Percentiles rank a stretch among this genome's conserved stretches.
phyloP scores from a whole-genome alignment of 1,140 invertebrate species.

The Dolichoris vasculosae region DNA sequence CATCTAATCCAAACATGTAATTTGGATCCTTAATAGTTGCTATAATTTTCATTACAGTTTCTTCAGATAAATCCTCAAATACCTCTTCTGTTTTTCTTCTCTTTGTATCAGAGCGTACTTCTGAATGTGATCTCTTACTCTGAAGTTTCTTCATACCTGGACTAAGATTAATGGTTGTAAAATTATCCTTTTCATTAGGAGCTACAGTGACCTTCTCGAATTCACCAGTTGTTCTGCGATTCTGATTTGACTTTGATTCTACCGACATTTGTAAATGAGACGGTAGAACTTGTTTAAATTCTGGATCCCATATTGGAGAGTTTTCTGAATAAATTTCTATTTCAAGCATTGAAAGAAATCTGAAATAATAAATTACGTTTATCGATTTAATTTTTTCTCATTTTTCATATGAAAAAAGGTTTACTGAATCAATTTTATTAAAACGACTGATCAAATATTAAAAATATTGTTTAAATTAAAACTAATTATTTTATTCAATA shows the following conservation, averaged over 20 bases:
- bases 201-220: slow-evolving; percentile 80
- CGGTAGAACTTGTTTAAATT: slow-evolving; percentile 85
- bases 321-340: slow-evolving; percentile 89
- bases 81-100: slow-evolving; percentile 71
- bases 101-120: slow-evolving; percentile 65
- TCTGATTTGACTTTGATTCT: slow-evolving; percentile 63
- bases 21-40: slow-evolving; percentile 85
- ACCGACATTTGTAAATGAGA: slow-evolving; percentile 76
- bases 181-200: slow-evolving; percentile 79
- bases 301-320: slow-evolving; percentile 95
- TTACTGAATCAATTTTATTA: background rate
- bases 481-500: slow-evolving; percentile 7
- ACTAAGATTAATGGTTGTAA: slow-evolving; percentile 81
- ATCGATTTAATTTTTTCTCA: background rate
- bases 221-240: slow-evolving; percentile 73
- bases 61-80: slow-evolving; percentile 79
- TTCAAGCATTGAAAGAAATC: slow-evolving; percentile 90
- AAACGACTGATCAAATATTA: background rate
- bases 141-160: slow-evolving; percentile 75
- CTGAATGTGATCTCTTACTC: slow-evolving; percentile 64
- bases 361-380: slow-evolving; percentile 65
- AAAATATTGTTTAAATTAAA: slow-evolving; percentile 15
- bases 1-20: slow-evolving; percentile 88
- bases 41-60: slow-evolving; percentile 84
- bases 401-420: slow-evolving; percentile 64